Percentiles rank a stretch among this genome's conserved stretches.
These are phyloP conservation scores for Dicycla oo DNA, from an alignment of 2,888 invertebrate species.

Conservation along the genomic window DNA sequence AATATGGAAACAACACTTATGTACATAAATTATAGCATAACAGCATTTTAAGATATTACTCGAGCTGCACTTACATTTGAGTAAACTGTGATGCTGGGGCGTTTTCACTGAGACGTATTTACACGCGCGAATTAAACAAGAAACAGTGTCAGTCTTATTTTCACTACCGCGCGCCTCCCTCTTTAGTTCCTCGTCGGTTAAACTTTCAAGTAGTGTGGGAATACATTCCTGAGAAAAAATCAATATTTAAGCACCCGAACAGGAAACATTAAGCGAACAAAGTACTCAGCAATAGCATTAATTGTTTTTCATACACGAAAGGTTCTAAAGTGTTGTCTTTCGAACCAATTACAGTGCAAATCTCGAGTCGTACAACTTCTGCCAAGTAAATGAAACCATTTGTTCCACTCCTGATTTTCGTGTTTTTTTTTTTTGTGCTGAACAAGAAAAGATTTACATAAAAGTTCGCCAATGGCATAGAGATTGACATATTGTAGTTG, in stretches of 20 bases:
- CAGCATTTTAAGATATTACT: background rate
- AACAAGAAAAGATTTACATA: background rate
- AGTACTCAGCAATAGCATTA: background rate
- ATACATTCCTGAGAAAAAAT: slow-evolving; percentile 94
- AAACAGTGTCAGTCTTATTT: slow-evolving; percentile 98
- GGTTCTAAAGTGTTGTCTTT: background rate
- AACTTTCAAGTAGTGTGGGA: slow-evolving; percentile 96
- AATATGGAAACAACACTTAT: slow-evolving; percentile 9
- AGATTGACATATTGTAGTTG: background rate
- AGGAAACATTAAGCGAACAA: background rate
- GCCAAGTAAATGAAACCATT: background rate
- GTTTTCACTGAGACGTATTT: slow-evolving; percentile 97
- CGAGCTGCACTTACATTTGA: slow-evolving; percentile 86
- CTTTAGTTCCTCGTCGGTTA: slow-evolving; percentile 98
- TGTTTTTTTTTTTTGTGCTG: background rate
- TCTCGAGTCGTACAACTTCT: background rate
- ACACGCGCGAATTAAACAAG: slow-evolving; percentile 97
- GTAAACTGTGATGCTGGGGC: slow-evolving; percentile 94
- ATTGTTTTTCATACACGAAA: background rate
- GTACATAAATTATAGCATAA: background rate
- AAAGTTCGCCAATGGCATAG: background rate
- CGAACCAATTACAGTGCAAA: background rate
- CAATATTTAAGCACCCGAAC: background rate
- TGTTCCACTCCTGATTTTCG: slow-evolving; percentile 1
- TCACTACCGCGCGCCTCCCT: slow-evolving; percentile 98